Evolutionary conservation across 2,888 invertebrate genomes (phyloP), one percentile per base, ranked within the genome.

Genomic region (Agrochola lota): DNA sequence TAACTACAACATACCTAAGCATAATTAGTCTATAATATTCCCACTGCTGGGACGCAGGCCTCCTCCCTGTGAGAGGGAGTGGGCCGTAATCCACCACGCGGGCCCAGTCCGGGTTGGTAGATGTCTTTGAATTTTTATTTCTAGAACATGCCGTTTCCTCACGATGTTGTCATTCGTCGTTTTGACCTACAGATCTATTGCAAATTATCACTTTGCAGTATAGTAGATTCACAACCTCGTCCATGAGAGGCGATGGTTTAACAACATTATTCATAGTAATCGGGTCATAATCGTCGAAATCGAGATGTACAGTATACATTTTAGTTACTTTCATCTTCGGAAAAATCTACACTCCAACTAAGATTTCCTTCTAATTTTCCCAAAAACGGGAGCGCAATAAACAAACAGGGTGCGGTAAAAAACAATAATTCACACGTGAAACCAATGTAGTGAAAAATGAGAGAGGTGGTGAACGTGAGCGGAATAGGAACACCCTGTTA

Each of bases 401-500:
- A 91, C 91, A 91, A 92, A 93, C 91, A 85, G 88, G 90, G 90
- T 89, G 91, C 90, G 92, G 92, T 91, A 93, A 92, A 93, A 94
- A 94, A 95, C 96, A 95, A 96, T 96, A 96, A 95, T 95, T 96
- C 95, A 95, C 95, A 96, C 95, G 95, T 95, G 95, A 95, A 96
- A 95, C 95, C 96, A 96, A 96, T 96, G 96, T 96, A 96, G 95
- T 96, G 96, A 96, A 96, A 96, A 96, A 96, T 96, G 96, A 95
- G 96, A 94, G 94, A 94, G 94, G 93, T 91, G 90, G 90, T 85
- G 91, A 86, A 96, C 96, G 96, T 96, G 96, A 92, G 91, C 91
- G 89, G 96, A 94, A 94, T 96, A 91, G 92, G 85, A 90, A 85
- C 85, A 80, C 59, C 74, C 80, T 81, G 74, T 95, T 94, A 96